phyloP scores from a whole-genome alignment of 2,113 vertebrate species.

The Nannospalax galili region DNA sequence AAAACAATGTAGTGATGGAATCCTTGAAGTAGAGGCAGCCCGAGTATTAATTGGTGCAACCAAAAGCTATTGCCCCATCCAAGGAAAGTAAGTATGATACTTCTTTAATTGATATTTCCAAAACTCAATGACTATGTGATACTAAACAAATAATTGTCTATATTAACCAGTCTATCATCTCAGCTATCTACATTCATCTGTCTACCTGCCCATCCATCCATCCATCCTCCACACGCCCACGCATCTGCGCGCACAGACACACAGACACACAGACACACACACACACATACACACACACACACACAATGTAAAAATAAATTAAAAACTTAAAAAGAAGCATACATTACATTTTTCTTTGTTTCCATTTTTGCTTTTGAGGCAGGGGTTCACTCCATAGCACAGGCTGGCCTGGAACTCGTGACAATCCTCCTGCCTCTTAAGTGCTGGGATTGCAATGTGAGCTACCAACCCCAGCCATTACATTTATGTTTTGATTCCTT shows the following conservation, averaged over 20 bases:
- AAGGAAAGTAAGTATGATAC: conserved; percentile 73
- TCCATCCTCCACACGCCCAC: no score
- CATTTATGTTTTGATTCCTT: conserved; percentile 2
- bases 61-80: conserved; percentile 68
- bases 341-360: neutral
- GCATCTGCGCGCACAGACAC: no score
- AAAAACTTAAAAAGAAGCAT: neutral
- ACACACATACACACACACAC: no score
- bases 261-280: no score
- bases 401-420: neutral
- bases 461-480: neutral
- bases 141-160: neutral
- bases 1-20: conserved; percentile 72
- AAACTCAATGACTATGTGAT: neutral
- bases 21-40: conserved; percentile 65
- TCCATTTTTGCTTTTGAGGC: neutral
- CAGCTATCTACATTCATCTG: neutral
- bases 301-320: neutral
- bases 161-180: neutral
- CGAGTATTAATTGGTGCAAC: conserved; percentile 76
- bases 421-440: neutral
- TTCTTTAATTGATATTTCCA: conserved; percentile 8
- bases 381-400: neutral
- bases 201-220: neutral
- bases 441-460: neutral